Evolutionary conservation across 1,140 invertebrate species (phyloP), one percentile per base, ranked within the genome.

Genomic region (Nasonia giraulti): DNA sequence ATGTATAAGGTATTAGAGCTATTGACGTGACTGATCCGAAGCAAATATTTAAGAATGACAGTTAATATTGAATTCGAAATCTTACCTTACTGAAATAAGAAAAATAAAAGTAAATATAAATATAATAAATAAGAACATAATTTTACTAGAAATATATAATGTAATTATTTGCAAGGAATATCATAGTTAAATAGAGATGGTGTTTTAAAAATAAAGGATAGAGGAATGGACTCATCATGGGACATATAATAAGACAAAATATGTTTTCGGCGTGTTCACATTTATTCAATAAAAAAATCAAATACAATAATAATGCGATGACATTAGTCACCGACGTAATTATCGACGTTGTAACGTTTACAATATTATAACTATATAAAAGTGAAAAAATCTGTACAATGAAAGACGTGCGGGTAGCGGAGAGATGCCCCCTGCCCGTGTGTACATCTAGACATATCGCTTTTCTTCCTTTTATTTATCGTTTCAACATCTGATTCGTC

Each of bases 331-430:
- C 89, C 89, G 89, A 88, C 86, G 88, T 89, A 87, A 91, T 86
- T 86, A 86, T 92, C 89, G 90, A 91, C 89, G 83, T 90, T 90
- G 90, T 91, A 90, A 92, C 91, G 87, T 87, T 90, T 90, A 91
- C 87, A 89, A 90, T 91, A 92, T 92, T 91, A 91, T 91, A 93
- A 92, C 91, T 92, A 92, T 93, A 93, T 92, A 93, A 93, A 93
- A 93, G 92, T 93, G 91, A 93, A 93, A 93, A 93, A 93, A 92
- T 92, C 92, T 93, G 92, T 92, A 93, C 92, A 93, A 92, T 93
- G 92, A 93, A 93, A 93, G 92, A 93, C 92, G 92, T 92, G 89
- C 90, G 92, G 92, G 92, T 93, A 93, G 92, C 92, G 90, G 89
- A 92, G 92, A 93, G 92, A 93, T 92, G 92, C 90, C 88, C 89